phyloP scores from a whole-genome alignment of 2,113 vertebrate species.

The Girardinichthys multiradiatus region DNA sequence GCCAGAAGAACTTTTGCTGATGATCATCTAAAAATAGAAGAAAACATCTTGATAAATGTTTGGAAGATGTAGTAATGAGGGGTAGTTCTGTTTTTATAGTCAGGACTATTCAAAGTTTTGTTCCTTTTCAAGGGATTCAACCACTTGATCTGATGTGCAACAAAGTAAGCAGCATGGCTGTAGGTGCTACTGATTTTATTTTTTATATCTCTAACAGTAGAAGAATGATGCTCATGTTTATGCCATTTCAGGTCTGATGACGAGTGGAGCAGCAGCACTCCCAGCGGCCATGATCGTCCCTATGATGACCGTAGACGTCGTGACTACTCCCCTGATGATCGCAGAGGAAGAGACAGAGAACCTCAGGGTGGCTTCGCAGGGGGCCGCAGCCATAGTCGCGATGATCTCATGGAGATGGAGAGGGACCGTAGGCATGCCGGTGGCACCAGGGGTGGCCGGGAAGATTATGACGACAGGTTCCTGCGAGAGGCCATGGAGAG shows the following conservation, averaged over 20 bases:
- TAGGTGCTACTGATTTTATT: too few relatives aligned
- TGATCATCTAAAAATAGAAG: background rate
- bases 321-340: slow-evolving; percentile 74
- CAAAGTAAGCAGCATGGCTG: too few relatives aligned
- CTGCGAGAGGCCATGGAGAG: slow-evolving; percentile 86
- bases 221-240: background rate
- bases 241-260: slow-evolving; percentile 72
- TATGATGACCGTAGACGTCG: slow-evolving; percentile 71
- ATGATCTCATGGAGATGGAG: slow-evolving; percentile 83
- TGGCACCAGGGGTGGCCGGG: slow-evolving; percentile 42
- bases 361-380: slow-evolving; percentile 50
- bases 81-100: too few relatives aligned
- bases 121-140: too few relatives aligned
- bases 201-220: too few relatives aligned
- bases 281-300: slow-evolving; percentile 58
- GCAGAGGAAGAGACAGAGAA: slow-evolving; percentile 17
- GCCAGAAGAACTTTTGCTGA: background rate
- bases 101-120: background rate
- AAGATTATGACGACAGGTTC: slow-evolving; percentile 82
- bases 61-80: too few relatives aligned
- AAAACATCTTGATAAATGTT: background rate
- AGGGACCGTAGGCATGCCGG: slow-evolving; percentile 34
- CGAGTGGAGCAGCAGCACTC: slow-evolving; percentile 77
- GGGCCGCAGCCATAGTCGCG: slow-evolving; percentile 85
- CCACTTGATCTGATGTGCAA: too few relatives aligned